Evolutionary conservation across 2,888 invertebrate genomes (phyloP).

Genomic region (Drosophila lutescens): DNA sequence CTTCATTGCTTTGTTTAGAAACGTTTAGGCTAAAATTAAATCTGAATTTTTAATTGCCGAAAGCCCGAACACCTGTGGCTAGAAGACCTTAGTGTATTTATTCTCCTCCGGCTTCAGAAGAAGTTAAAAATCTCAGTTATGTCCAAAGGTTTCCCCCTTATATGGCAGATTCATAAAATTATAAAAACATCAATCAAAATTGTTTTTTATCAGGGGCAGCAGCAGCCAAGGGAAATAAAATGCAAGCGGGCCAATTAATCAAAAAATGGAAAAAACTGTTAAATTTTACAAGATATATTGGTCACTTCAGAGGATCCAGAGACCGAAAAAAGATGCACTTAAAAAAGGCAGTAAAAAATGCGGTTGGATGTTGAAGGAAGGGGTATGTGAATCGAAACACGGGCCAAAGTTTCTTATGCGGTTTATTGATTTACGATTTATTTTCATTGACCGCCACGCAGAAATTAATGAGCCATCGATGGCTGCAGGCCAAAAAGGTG

Average conservation of each 20-base stretch:
- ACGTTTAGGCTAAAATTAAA: constrained; percentile 70
- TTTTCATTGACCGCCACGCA: constrained; percentile 69
- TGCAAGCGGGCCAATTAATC: constrained; percentile 66
- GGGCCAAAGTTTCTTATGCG: constrained; percentile 48
- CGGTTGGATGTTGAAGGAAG: neutral
- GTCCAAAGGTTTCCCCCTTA: constrained; percentile 17
- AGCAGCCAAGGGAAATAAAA: constrained; percentile 50
- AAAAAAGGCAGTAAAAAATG: constrained; percentile 17
- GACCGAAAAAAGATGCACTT: constrained; percentile 30
- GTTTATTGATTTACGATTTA: constrained; percentile 77
- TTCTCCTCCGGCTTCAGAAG: constrained; percentile 10
- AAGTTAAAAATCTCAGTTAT: constrained; percentile 22
- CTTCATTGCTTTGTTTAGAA: constrained; percentile 70
- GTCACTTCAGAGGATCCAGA: neutral
- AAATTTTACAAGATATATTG: constrained; percentile 55
- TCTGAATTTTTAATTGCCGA: constrained; percentile 72
- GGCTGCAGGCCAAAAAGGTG: constrained; percentile 70
- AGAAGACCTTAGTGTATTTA: constrained; percentile 3
- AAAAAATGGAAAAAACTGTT: constrained; percentile 59
- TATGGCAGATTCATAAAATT: constrained; percentile 51
- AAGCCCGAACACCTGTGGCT: constrained; percentile 50
- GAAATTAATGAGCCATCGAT: constrained; percentile 68
- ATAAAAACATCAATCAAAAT: constrained; percentile 78
- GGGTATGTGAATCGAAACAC: constrained; percentile 15
- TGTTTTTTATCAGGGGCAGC: neutral